Evolutionary conservation across 2,113 vertebrate genomes (phyloP).

Genomic region (Sclerurus mexicanus): DNA sequence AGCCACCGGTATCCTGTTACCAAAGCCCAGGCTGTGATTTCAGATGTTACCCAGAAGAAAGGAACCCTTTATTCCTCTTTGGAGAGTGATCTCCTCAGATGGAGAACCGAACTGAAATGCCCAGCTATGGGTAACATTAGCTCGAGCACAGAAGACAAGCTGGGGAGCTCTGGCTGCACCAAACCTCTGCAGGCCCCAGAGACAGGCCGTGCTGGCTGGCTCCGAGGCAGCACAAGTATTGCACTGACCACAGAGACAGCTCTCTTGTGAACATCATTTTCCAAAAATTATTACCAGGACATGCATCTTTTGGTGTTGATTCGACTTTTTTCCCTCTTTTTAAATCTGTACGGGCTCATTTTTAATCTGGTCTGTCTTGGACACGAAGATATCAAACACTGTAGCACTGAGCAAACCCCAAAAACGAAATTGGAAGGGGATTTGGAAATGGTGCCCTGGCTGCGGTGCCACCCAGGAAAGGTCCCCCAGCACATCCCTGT

Average conservation of each 20-base stretch:
- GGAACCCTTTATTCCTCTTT: slow-evolving; percentile 76
- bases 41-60: slow-evolving; percentile 77
- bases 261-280: not conserved
- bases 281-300: not conserved
- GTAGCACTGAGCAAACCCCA: not conserved
- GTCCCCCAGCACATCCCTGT: not conserved
- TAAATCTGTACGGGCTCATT: not conserved
- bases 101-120: slow-evolving; percentile 67
- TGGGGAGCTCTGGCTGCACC: slow-evolving; percentile 46
- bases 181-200: not conserved
- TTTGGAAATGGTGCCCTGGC: not conserved
- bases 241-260: not conserved
- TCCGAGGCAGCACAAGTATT: not conserved
- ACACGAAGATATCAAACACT: not conserved
- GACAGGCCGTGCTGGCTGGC: not conserved
- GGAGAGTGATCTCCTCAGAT: slow-evolving; percentile 74
- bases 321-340: not conserved
- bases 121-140: slow-evolving; percentile 65
- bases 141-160: slow-evolving; percentile 57
- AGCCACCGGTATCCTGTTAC: slow-evolving; percentile 76
- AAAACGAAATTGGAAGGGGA: accelerated
- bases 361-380: not conserved
- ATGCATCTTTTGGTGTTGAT: not conserved
- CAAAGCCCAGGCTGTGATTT: slow-evolving; percentile 76
- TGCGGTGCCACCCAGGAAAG: not conserved